Evolutionary conservation across 2,888 invertebrate genomes (phyloP).

Genomic region (Scrobipalpa costella): DNA sequence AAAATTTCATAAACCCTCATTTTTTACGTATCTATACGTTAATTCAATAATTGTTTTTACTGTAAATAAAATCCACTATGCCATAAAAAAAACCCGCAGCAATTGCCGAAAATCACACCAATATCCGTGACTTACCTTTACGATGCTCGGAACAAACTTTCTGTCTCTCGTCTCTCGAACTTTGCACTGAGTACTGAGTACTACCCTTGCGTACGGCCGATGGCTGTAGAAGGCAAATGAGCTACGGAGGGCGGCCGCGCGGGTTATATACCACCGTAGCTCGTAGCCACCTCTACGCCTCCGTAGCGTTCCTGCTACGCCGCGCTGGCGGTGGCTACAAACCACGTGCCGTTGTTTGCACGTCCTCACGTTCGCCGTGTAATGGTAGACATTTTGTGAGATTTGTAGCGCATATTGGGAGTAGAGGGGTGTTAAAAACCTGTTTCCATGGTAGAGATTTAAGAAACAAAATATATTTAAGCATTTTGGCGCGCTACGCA

Average conservation of each 20-base stretch:
- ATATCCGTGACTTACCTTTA: not conserved
- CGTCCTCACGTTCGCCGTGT: slow-evolving; percentile 14
- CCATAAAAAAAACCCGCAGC: not conserved
- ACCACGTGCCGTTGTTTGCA: slow-evolving; percentile 24
- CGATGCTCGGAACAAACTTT: not conserved
- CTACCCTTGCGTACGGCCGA: slow-evolving; percentile 38
- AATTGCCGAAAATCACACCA: slow-evolving; percentile 1
- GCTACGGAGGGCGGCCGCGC: slow-evolving; percentile 51
- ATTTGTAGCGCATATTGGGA: slow-evolving; percentile 1
- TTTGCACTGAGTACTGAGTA: slow-evolving; percentile 6
- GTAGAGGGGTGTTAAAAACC: not conserved
- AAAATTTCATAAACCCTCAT: no score
- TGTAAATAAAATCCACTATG: not conserved
- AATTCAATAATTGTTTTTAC: no score
- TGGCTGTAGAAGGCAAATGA: slow-evolving; percentile 69
- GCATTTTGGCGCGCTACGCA: not conserved
- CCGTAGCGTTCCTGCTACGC: slow-evolving; percentile 29
- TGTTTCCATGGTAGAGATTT: not conserved
- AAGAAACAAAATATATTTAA: not conserved
- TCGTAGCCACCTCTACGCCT: slow-evolving; percentile 52
- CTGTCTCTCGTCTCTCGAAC: not conserved
- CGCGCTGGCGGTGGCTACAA: slow-evolving; percentile 35
- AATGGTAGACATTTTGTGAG: not conserved
- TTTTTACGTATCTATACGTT: no score
- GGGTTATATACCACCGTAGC: slow-evolving; percentile 64